Base-by-base conservation (phyloP, 2,888 invertebrate genomes). In the Gari tellinella region DNA sequence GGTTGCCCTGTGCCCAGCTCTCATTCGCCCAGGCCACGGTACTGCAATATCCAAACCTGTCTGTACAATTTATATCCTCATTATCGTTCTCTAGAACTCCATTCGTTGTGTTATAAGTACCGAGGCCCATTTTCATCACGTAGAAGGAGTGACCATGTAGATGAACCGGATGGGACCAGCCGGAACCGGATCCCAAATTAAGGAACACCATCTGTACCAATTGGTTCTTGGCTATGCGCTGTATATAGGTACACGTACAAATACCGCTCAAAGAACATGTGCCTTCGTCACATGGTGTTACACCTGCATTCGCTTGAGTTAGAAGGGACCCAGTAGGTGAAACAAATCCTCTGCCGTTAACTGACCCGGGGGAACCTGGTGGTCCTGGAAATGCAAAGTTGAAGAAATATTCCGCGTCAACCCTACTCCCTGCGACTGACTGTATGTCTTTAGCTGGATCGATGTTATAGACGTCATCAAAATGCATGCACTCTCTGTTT, bases 141-240 rank as follows among this genome's bases (percentile, higher is more conserved):
- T 83, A 86, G 60, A 88, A 88, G 8, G 79, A 83, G 51, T 86
- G 84, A 14, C 87, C 88, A 49, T 88, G 87, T 31, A 88, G 55
- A 63, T 88, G 87, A 21, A 87, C 60, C 0, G 84, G 84, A 51
- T 88, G 88, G 23, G 86, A 82, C 64, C 72, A 81, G 0, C 82
- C 84, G 3, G 62, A 55, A 8, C 83, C 86, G 1, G 49, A 70
- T 1, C 85, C 84, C 12, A 82, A 57, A 43, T 82, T 83, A 10
- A 68, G 52, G 25, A 88, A 61, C 1, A 83, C 70, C 53, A 87
- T 65, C 62, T 87, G 86, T 19, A 84, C 31, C n/a, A 62, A 51
- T 17, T 62, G 41, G 26, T 68, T 26, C 3, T 17, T n/a, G 0
- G 55, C 49, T 56, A 70, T 51, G 3, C 57, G 37, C 1, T 43